Base-by-base conservation (phyloP, 1,140 invertebrate species). In the Pomacea maculata region DNA sequence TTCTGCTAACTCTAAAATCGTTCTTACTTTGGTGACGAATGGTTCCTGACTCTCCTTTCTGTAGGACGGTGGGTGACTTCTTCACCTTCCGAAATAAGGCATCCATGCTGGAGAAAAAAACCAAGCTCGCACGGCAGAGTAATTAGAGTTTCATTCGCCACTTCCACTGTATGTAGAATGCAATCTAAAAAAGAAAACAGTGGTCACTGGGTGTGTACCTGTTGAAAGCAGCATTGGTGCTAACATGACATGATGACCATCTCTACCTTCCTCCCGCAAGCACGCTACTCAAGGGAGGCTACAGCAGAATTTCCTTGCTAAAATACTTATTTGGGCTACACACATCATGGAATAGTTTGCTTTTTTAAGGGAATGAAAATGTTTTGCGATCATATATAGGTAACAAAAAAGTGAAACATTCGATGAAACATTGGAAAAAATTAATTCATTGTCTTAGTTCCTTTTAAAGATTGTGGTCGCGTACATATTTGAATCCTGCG, bases 31-130 rank as follows among this genome's bases (percentile, higher is more conserved):
- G 29, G 14, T 54, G 55, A 19, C 72, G 72, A 45, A 67, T 54
- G 25, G 54, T 78, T 34, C 76, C 81, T 9, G 78, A 21, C 15
- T 79, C 78, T 17, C 65, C n/a, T 29, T 75, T 83, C 52, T 29
- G 57, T 29, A 75, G 14, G 6, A 21, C 61, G 63, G 65, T 79
- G 19, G 82, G 82, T 6, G 82, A 73, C 67, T 83, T 83, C 61
- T 68, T 77, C 74, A 83, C 82, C 45, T 71, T 79, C 29, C 82
- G 78, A 70, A 83, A 63, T 61, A 83, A 63, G 57, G 82, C 79
- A 63, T 83, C 82, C 82, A 83, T 83, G 15, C 71, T 80, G 67
- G 52, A 76, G 14, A 25, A 17, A 34, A 17, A 78, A 14, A n/a
- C 64, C 25, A 34, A 12, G 17, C 52, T 75, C 52, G 57, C 52